phyloP scores from a whole-genome alignment of 2,113 vertebrate species.

The Dicentrarchus labrax region DNA sequence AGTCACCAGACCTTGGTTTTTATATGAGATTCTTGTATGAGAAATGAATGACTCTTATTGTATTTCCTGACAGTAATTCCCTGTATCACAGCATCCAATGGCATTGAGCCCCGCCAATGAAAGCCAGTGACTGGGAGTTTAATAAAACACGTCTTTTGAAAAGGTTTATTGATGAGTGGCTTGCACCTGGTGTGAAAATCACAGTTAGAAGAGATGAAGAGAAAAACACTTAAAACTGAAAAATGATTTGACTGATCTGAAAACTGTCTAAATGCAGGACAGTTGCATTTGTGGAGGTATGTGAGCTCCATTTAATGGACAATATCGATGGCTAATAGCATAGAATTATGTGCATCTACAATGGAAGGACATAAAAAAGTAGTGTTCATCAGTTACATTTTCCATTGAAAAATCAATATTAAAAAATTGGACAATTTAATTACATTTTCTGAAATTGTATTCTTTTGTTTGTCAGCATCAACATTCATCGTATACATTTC shows the following conservation, averaged over 20 bases:
- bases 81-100: not conserved
- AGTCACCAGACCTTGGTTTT: not conserved
- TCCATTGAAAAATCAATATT: no score
- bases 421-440: no score
- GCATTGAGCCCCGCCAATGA: not conserved
- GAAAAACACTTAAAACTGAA: not conserved
- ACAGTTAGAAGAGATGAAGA: not conserved
- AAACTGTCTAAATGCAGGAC: not conserved
- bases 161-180: not conserved
- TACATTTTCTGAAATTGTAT: no score
- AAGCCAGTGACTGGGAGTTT: not conserved
- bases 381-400: not conserved
- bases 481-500: no score
- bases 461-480: no score
- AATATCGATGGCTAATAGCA: not conserved
- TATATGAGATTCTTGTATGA: not conserved
- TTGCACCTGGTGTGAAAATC: not conserved
- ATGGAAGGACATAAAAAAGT: not conserved
- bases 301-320: not conserved
- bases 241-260: not conserved
- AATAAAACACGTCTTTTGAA: constrained; percentile 8
- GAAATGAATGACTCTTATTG: not conserved
- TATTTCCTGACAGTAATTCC: not conserved
- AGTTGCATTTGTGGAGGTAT: not conserved
- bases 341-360: not conserved